phyloP scores from a whole-genome alignment of 2,113 vertebrate genomes.

The Marmota monax region DNA sequence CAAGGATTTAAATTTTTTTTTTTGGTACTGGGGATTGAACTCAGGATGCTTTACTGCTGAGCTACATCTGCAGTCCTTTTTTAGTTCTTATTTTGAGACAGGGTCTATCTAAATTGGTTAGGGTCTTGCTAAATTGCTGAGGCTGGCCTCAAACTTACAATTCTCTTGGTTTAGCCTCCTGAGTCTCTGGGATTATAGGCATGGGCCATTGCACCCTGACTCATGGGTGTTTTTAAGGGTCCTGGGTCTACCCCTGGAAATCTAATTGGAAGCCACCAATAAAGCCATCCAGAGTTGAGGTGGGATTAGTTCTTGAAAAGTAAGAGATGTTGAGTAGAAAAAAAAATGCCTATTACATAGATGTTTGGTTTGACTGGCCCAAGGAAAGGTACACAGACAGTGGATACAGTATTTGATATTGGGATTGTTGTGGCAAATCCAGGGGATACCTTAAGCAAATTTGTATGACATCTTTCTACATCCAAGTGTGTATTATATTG shows the following conservation, averaged over 20 bases:
- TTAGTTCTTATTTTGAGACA: too few relatives aligned
- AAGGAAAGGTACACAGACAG: background rate
- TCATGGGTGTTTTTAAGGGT: background rate
- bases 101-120: too few relatives aligned
- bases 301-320: background rate
- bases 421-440: background rate
- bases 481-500: background rate
- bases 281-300: background rate
- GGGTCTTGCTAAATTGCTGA: too few relatives aligned
- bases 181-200: too few relatives aligned
- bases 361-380: background rate
- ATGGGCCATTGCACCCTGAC: too few relatives aligned
- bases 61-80: too few relatives aligned
- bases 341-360: background rate
- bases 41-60: too few relatives aligned
- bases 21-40: too few relatives aligned
- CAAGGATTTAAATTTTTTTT: too few relatives aligned
- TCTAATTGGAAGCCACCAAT: background rate
- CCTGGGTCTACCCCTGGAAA: background rate
- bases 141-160: too few relatives aligned
- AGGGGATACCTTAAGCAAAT: background rate
- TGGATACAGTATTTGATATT: background rate
- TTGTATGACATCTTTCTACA: background rate
- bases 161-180: too few relatives aligned
- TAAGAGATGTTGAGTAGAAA: background rate